These are phyloP conservation scores for Oreotrochilus melanogaster DNA, from an alignment of 2,113 vertebrate species.

Conservation along the genomic window DNA sequence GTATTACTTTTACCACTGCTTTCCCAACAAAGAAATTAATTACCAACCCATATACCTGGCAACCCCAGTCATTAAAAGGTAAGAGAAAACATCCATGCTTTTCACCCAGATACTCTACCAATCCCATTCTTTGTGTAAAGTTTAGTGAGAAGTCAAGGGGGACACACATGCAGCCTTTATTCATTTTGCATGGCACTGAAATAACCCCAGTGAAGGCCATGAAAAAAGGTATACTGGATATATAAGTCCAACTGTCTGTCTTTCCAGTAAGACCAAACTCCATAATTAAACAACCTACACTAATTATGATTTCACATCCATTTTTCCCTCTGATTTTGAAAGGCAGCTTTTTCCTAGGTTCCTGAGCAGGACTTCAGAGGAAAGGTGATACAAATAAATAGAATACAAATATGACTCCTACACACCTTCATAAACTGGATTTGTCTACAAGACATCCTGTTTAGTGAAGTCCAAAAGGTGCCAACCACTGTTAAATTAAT, in stretches of 20 bases:
- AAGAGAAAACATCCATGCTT: not conserved
- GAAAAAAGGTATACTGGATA: not conserved
- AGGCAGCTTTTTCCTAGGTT: not conserved
- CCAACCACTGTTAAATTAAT: not conserved
- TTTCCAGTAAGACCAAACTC: not conserved
- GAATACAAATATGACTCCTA: not conserved
- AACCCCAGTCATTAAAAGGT: not conserved
- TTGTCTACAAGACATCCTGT: not conserved
- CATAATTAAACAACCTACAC: not conserved
- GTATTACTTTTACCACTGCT: not conserved
- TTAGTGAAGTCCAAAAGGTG: not conserved
- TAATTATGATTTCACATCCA: not conserved
- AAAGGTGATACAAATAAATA: not conserved
- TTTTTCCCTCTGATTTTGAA: not conserved
- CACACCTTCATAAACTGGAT: not conserved
- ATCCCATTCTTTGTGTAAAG: not conserved
- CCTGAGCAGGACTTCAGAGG: not conserved
- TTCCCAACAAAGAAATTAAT: not conserved
- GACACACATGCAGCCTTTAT: not conserved
- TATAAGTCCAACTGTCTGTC: not conserved
- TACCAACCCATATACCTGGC: not conserved
- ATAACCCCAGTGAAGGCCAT: not conserved
- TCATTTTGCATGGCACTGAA: not conserved
- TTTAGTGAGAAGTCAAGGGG: not conserved
- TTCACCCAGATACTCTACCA: not conserved